These are phyloP conservation scores for Acronicta aceris DNA, from an alignment of 2,888 invertebrate genomes.

Conservation along the genomic window DNA sequence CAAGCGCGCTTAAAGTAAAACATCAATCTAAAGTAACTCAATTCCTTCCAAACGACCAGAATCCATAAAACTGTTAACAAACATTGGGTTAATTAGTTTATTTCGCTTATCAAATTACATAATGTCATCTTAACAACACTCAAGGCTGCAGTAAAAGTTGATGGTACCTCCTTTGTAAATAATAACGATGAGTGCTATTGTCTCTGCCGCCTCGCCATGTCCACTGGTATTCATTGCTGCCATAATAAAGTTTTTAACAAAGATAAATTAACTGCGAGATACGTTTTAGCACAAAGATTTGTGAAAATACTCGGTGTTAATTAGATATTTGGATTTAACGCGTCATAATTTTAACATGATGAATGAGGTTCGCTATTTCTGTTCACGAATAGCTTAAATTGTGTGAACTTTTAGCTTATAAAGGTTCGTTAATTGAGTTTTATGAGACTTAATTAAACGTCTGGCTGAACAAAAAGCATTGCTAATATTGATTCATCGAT, in stretches of 20 bases:
- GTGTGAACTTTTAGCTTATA: not conserved
- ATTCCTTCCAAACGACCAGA: conserved; percentile 23
- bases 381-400: not conserved
- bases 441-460: not conserved
- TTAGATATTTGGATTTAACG: conserved; percentile 8
- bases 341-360: conserved; percentile 2
- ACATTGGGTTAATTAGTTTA: conserved; percentile 43
- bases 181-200: conserved; percentile 64
- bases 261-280: conserved; percentile 67
- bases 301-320: conserved; percentile 22
- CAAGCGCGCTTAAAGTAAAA: conserved; percentile 9
- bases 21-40: conserved; percentile 22
- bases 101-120: conserved; percentile 50
- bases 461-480: too few relatives aligned
- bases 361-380: not conserved
- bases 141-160: conserved; percentile 52
- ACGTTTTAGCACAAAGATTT: conserved; percentile 55
- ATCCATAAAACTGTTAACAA: conserved; percentile 37
- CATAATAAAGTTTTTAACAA: conserved; percentile 70
- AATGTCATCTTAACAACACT: conserved; percentile 52
- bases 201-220: conserved; percentile 54
- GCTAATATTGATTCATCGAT: too few relatives aligned
- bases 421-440: not conserved
- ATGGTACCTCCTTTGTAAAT: conserved; percentile 49
- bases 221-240: conserved; percentile 60